Evolutionary conservation across 2,888 invertebrate species (phyloP).

Genomic region (Thymelicus lineola): DNA sequence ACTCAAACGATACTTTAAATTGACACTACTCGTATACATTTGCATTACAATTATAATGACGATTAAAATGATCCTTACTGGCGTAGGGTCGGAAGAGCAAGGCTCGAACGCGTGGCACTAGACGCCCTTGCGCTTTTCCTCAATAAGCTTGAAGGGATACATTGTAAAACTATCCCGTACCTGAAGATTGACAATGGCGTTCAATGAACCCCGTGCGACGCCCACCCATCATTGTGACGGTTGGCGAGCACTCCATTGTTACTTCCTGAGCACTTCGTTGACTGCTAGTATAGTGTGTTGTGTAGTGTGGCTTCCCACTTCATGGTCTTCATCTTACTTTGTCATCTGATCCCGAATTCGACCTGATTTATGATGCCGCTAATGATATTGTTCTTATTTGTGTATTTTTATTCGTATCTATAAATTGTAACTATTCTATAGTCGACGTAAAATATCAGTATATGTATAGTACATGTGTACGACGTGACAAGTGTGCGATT

Average conservation of each 20-base stretch:
- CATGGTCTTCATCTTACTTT: not conserved
- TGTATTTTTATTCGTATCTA: not conserved
- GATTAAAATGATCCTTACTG: not conserved
- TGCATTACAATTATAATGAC: no score
- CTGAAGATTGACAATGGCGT: constrained; percentile 77
- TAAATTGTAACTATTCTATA: no score
- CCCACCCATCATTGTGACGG: constrained; percentile 76
- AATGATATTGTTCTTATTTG: no score
- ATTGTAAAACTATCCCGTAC: constrained; percentile 47
- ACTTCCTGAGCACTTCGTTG: constrained; percentile 46
- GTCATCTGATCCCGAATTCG: no score
- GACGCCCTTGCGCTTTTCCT: constrained; percentile 1
- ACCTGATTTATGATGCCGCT: not conserved
- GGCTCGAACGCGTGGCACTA: not conserved
- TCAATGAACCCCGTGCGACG: constrained; percentile 74
- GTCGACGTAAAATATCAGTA: no score
- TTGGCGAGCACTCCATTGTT: constrained; percentile 68
- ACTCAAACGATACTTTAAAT: not conserved
- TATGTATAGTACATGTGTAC: no score
- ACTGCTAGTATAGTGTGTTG: no score
- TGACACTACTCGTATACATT: not conserved
- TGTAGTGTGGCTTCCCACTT: constrained; percentile 2
- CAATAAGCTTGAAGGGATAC: constrained; percentile 2
- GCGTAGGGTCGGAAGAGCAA: not conserved
- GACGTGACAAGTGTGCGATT: no score